Conservation (phyloP, 2,888 invertebrate genomes). For the Drosophila tanythrix region DNA sequence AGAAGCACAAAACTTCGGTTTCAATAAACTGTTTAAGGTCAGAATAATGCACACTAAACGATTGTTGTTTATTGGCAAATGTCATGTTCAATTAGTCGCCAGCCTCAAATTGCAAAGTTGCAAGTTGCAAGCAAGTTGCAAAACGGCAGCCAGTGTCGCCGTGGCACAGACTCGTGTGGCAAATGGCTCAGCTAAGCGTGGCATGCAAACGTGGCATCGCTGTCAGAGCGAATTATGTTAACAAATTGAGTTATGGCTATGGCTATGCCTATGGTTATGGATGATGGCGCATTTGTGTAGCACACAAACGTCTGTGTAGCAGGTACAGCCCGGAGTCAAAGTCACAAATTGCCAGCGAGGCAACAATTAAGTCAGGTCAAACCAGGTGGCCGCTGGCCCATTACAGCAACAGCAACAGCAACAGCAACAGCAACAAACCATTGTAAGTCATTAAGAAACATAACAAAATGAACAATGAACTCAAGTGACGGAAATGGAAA, state of each 20-base stretch:
- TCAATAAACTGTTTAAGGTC: constrained; percentile 57
- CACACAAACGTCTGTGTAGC: constrained; percentile 18
- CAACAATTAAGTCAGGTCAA: constrained; percentile 57
- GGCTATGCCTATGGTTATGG: constrained; percentile 42
- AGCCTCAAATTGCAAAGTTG: constrained; percentile 18
- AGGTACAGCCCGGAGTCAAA: constrained; percentile 50
- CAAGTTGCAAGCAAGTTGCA: neutral
- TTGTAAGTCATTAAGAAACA: constrained; percentile 64
- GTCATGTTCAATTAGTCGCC: constrained; percentile 74
- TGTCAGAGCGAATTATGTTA: constrained; percentile 63
- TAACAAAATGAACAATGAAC: constrained; percentile 23
- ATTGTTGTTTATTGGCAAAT: constrained; percentile 77
- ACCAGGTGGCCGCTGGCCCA: constrained; percentile 27
- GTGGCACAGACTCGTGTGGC: constrained; percentile 42
- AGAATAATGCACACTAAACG: constrained; percentile 66
- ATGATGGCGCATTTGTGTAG: constrained; percentile 47
- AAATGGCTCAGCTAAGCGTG: constrained; percentile 51
- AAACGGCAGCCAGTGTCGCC: constrained; percentile 52
- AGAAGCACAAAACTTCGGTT: constrained; percentile 8
- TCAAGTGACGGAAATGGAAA: constrained; percentile 46
- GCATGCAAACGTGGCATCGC: constrained; percentile 60
- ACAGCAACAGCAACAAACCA: constrained; percentile 18
- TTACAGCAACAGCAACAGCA: constrained; percentile 15
- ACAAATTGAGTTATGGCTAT: constrained; percentile 61
- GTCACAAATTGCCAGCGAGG: constrained; percentile 22